Evolutionary conservation across 2,113 vertebrate species (phyloP), one percentile per base, ranked within the genome.

Genomic region (Pardalotus punctatus): DNA sequence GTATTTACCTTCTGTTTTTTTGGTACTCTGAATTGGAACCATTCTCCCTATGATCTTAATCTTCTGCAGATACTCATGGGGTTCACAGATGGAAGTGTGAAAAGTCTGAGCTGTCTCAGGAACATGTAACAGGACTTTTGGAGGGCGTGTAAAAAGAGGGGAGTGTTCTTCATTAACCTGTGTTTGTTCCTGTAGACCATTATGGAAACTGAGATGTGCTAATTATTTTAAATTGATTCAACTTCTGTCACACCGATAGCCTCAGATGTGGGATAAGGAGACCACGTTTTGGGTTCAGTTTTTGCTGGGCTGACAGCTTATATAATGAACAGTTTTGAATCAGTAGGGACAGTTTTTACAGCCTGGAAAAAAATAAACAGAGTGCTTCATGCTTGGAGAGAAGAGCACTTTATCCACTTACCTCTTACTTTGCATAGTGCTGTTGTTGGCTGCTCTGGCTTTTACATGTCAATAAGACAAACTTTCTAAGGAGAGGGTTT

Each of bases 1-100:
- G 71, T 88, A 64, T 92, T 94, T 94, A 64, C 69, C 60, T 70
- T 76, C 74, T 96, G 90, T 45, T 88, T 94, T 87, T 93, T 90
- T 90, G 76, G 48, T 95, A n/a, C 36, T 90, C 86, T 84, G 93
- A 91, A 42, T 76, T 81, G 88, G 69, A 96, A 64, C 88, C 50
- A 20, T 95, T 93, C 82, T 90, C 67, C 45, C 60, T 86, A 6
- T 3, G 14, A 84, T 84, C 72, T 62, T 88, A 82, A 66, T 78
- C 53, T 84, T 92, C 57, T 70, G 64, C 79, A 78, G 40, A 94
- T 81, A 65, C 64, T 86, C 69, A 8, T 24, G 65, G 51, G 36
- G 25, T 64, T 94, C 90, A 60, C 88, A 93, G 57, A 80, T 35
- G 51, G 69, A 81, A 90, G 48, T 3, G 22, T 64, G 90, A 86